phyloP scores from a whole-genome alignment of 2,888 invertebrate genomes.

The Drosophila tripunctata region DNA sequence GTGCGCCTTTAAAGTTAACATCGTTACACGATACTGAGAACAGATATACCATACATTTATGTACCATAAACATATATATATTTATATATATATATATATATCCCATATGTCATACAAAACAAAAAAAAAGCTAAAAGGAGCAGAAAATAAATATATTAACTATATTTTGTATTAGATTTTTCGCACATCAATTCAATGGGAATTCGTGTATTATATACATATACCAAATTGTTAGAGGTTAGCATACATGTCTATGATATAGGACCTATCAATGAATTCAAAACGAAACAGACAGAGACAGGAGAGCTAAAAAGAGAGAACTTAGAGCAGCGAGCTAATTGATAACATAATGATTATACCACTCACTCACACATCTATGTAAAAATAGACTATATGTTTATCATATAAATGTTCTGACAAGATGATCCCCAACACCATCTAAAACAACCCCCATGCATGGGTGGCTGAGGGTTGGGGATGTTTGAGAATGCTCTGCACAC shows the following conservation, averaged over 20 bases:
- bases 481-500: too few relatives aligned
- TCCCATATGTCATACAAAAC: neutral
- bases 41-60: conserved; percentile 37
- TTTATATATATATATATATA: conserved; percentile 7
- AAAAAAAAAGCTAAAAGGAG: conserved; percentile 3
- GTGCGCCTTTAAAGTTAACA: conserved; percentile 49
- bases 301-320: neutral
- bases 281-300: conserved; percentile 2
- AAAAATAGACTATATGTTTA: neutral
- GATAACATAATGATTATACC: conserved; percentile 20
- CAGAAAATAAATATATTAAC: conserved; percentile 10
- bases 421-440: neutral
- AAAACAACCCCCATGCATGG: too few relatives aligned
- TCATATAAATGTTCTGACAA: neutral
- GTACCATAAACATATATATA: conserved; percentile 18
- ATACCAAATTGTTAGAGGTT: conserved; percentile 69
- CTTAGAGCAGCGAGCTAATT: conserved; percentile 2
- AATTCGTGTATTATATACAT: conserved; percentile 74
- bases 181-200: conserved; percentile 34
- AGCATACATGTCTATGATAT: conserved; percentile 25
- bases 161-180: conserved; percentile 56
- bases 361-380: conserved; percentile 6
- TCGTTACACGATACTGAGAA: conserved; percentile 32
- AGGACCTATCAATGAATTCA: conserved; percentile 4
- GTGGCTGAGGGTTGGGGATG: neutral